Evolutionary conservation across 2,888 invertebrate species (phyloP).

Genomic region (Dasysyrphus albostriatus): DNA sequence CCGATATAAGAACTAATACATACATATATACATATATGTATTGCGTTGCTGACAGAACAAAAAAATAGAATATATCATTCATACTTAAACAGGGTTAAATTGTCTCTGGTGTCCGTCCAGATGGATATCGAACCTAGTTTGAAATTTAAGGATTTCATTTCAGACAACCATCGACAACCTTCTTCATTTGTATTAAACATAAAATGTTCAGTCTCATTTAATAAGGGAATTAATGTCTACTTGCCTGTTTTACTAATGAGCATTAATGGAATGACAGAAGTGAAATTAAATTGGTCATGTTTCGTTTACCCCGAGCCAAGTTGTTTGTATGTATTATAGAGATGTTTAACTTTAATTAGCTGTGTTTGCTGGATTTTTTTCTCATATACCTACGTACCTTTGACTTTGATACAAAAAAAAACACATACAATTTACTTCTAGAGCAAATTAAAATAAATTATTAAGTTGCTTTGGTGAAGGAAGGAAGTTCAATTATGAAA

Average conservation of each 20-base stretch:
- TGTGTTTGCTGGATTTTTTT: background rate
- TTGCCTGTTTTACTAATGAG: constrained; percentile 45
- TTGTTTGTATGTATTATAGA: background rate
- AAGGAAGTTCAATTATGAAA: no score
- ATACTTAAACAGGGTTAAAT: background rate
- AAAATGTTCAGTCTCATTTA: constrained; percentile 25
- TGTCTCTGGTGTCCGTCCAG: background rate
- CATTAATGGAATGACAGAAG: constrained; percentile 47
- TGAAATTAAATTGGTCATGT: constrained; percentile 11
- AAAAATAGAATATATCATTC: background rate
- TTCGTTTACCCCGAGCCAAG: background rate
- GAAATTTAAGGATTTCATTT: background rate
- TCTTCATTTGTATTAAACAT: background rate
- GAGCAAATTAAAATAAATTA: no score
- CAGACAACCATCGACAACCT: background rate
- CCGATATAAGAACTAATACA: no score
- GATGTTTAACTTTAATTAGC: background rate
- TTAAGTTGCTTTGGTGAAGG: no score
- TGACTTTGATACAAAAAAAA: background rate
- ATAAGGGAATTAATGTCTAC: constrained; percentile 34
- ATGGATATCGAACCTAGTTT: background rate
- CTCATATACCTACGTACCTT: background rate
- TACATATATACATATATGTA: no score
- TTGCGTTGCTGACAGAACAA: no score
- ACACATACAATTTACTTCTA: background rate